phyloP scores from a whole-genome alignment of 2,113 vertebrate species.

The Procavia capensis region DNA sequence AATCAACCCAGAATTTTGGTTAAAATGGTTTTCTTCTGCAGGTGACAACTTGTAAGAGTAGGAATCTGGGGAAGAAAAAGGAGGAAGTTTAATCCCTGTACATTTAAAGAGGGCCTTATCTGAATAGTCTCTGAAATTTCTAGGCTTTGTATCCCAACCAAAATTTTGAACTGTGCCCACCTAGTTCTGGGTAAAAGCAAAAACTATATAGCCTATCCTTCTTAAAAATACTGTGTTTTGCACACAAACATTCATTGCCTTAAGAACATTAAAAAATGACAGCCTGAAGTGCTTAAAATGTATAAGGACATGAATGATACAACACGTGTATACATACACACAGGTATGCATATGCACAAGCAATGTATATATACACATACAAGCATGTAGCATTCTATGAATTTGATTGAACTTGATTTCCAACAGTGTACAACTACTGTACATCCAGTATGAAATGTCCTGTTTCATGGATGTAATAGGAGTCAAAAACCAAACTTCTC shows the following conservation, averaged over 20 bases:
- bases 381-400: conserved; percentile 73
- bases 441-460: conserved; percentile 78
- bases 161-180: conserved; percentile 77
- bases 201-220: conserved; percentile 81
- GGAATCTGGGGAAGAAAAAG: conserved; percentile 40
- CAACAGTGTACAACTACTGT: conserved; percentile 85
- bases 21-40: conserved; percentile 52
- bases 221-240: conserved; percentile 88
- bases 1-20: conserved; percentile 43
- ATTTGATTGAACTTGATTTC: conserved; percentile 81
- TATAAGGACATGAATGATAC: conserved; percentile 83
- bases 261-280: conserved; percentile 86
- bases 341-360: conserved; percentile 80
- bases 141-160: conserved; percentile 68
- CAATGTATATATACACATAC: conserved; percentile 79
- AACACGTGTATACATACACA: conserved; percentile 79
- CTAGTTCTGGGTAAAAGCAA: conserved; percentile 78
- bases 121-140: conserved; percentile 72
- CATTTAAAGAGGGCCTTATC: conserved; percentile 62
- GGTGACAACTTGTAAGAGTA: conserved; percentile 59
- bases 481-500: conserved; percentile 81
- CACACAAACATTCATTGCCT: conserved; percentile 90
- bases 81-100: conserved; percentile 76
- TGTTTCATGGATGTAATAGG: conserved; percentile 77
- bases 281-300: conserved; percentile 90